Percentiles rank a stretch among this genome's conserved stretches.
phyloP scores from a whole-genome alignment of 2,113 vertebrate genomes.

The Tautogolabrus adspersus region DNA sequence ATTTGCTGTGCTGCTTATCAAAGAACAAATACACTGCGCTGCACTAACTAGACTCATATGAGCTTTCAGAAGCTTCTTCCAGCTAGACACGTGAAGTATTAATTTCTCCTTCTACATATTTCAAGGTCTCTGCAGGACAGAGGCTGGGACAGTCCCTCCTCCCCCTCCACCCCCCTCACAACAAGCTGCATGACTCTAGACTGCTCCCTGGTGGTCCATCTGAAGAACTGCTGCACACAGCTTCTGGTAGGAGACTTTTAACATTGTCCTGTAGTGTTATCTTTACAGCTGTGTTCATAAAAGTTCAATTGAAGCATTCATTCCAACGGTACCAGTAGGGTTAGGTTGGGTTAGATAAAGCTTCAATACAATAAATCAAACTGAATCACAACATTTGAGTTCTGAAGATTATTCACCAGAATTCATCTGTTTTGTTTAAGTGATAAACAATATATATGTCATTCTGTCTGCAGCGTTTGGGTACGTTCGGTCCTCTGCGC shows the following conservation, averaged over 20 bases:
- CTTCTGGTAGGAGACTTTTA: slow-evolving; percentile 87
- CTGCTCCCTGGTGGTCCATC: slow-evolving; percentile 87
- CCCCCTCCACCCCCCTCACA: slow-evolving; percentile 82
- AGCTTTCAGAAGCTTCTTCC: too few relatives aligned
- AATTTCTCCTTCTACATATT: too few relatives aligned
- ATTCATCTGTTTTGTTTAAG: too few relatives aligned
- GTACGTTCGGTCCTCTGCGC: slow-evolving; percentile 93
- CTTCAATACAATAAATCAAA: neutral
- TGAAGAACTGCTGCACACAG: slow-evolving; percentile 89
- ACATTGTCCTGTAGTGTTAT: neutral
- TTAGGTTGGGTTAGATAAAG: too few relatives aligned
- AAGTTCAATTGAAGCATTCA: neutral
- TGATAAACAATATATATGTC: too few relatives aligned
- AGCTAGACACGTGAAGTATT: too few relatives aligned
- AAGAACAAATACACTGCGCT: neutral
- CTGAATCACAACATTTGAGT: too few relatives aligned
- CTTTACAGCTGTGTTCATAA: neutral
- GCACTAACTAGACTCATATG: too few relatives aligned
- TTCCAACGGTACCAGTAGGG: neutral
- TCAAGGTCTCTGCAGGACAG: slow-evolving; percentile 61
- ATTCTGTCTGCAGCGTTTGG: slow-evolving; percentile 85
- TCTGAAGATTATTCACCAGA: too few relatives aligned
- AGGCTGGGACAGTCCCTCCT: slow-evolving; percentile 77
- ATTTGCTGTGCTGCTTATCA: neutral
- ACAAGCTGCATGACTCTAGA: slow-evolving; percentile 89